Percentiles rank a stretch among this genome's conserved stretches.
These are phyloP conservation scores for Trichosurus vulpecula DNA, from an alignment of 2,797 vertebrate genomes.

Conservation along the genomic window DNA sequence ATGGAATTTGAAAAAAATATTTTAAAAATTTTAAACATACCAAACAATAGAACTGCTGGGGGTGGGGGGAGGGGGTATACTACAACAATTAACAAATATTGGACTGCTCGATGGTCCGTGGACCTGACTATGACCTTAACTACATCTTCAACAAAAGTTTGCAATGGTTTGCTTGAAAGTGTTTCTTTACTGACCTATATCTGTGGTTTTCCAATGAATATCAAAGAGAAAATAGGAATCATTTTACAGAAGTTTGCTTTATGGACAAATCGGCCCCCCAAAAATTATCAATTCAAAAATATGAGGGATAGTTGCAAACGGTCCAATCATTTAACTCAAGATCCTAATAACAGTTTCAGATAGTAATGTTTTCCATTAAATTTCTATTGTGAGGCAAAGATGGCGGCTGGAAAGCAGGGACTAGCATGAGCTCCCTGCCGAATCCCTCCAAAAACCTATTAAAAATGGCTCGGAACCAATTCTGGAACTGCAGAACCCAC, in stretches of 20 bases:
- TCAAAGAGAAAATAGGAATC: neutral
- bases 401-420: too few species aligned
- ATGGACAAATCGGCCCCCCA: neutral
- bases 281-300: slow-evolving; percentile 45
- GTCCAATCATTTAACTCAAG: slow-evolving; percentile 52
- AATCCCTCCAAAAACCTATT: too few species aligned
- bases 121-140: neutral
- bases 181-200: neutral
- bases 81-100: neutral
- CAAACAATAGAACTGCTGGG: neutral
- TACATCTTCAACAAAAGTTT: neutral
- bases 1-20: neutral
- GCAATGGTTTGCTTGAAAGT: neutral
- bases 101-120: neutral
- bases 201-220: neutral
- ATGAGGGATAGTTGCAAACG: slow-evolving; percentile 31
- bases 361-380: slow-evolving; percentile 58
- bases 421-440: too few species aligned
- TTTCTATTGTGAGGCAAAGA: neutral
- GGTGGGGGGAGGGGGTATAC: too few species aligned
- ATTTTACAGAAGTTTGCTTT: neutral
- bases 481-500: too few species aligned
- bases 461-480: too few species aligned
- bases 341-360: slow-evolving; percentile 43
- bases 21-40: neutral